Evolutionary conservation across 2,888 invertebrate species (phyloP).

Genomic region (Seladonia tumulorum): DNA sequence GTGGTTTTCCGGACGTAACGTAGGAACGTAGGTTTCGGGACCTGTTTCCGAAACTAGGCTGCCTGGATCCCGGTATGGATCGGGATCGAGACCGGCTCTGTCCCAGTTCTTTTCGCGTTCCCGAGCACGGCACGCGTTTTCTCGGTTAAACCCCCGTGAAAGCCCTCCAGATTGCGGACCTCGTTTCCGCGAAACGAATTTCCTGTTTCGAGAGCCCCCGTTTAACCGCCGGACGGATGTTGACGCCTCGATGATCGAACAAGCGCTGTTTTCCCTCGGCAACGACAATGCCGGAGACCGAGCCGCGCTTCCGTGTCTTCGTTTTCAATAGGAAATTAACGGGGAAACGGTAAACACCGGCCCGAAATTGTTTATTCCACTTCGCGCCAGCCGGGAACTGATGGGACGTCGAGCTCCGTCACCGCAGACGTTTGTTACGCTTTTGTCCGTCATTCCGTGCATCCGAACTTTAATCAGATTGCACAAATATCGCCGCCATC

Average conservation of each 20-base stretch:
- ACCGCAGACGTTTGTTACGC: background rate
- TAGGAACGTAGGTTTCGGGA: conserved; percentile 11
- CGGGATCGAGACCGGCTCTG: conserved; percentile 28
- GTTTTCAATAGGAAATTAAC: conserved; percentile 6
- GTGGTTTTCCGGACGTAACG: conserved; percentile 20
- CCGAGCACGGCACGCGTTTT: background rate
- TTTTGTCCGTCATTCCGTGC: background rate
- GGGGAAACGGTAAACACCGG: background rate
- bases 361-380: conserved; percentile 1
- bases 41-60: conserved; percentile 10
- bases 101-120: conserved; percentile 30
- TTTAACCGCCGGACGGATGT: conserved; percentile 29
- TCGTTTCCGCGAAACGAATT: conserved; percentile 29
- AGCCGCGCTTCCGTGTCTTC: conserved; percentile 1
- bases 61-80: conserved; percentile 22
- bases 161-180: conserved; percentile 3
- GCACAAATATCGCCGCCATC: background rate
- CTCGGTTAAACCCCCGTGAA: conserved; percentile 1
- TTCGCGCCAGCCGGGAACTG: background rate
- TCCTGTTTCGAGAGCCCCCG: conserved; percentile 36
- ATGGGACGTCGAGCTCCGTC: background rate
- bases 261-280: background rate
- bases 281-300: background rate
- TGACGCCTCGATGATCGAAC: conserved; percentile 28
- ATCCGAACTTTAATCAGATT: background rate